phyloP scores from a whole-genome alignment of 2,113 vertebrate species.

The Chinchilla lanigera region DNA sequence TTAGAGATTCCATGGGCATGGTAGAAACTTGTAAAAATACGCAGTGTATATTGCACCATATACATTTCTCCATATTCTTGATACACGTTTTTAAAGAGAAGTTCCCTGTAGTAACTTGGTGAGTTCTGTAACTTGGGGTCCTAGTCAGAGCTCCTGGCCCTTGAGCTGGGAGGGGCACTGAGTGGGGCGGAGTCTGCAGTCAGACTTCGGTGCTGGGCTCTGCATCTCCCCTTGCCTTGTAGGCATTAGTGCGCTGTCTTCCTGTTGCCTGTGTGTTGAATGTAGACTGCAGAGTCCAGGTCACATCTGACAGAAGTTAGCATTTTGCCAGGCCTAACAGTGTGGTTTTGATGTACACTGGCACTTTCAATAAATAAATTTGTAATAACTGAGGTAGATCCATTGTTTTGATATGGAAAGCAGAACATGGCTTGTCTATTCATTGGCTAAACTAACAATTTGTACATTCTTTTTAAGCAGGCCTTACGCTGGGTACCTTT shows the following conservation, averaged over 20 bases:
- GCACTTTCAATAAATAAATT: constrained; percentile 57
- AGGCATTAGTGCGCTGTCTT: background rate
- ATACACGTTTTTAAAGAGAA: constrained; percentile 25
- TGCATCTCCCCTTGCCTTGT: background rate
- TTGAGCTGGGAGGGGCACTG: background rate
- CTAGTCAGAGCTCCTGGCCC: background rate
- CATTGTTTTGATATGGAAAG: constrained; percentile 31
- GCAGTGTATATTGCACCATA: background rate
- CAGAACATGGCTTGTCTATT: background rate
- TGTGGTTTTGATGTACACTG: constrained; percentile 29
- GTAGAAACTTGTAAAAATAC: constrained; percentile 7
- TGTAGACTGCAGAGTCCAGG: background rate
- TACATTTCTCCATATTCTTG: background rate
- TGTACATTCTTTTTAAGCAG: background rate
- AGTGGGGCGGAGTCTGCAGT: background rate
- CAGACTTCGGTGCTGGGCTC: background rate
- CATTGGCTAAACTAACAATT: constrained; percentile 40
- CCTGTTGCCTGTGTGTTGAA: constrained; percentile 11
- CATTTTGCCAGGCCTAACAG: constrained; percentile 27
- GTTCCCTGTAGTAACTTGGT: background rate
- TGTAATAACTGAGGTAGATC: constrained; percentile 4
- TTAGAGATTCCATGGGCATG: background rate
- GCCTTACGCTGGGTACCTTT: background rate
- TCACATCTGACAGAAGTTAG: background rate
- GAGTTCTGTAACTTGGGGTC: background rate